phyloP scores from a whole-genome alignment of 1,140 invertebrate species.

The silkworm (Bombyx mori) region ASM3026992v2 NC_085107.1:713501-714000 shows the following conservation, averaged over 20 bases:
- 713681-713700: neutral
- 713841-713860: constrained; percentile 40
- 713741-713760: constrained; percentile 44
- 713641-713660: too few species aligned
- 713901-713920: constrained; percentile 32
- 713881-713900: constrained; percentile 55
- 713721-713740: constrained; percentile 18
- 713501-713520: too few species aligned
- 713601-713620: too few species aligned
- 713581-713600: too few species aligned
- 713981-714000: constrained; percentile 44
- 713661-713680: too few species aligned
- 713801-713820: constrained; percentile 28
- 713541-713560: too few species aligned
- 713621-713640: too few species aligned
- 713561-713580: too few species aligned
- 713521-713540: too few species aligned
- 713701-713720: constrained; percentile 1
- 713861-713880: constrained; percentile 29
- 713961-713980: constrained; percentile 24
- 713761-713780: constrained; percentile 43
- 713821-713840: constrained; percentile 47
- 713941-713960: constrained; percentile 28
- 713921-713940: constrained; percentile 33
- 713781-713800: constrained; percentile 31